A percentile compares a stretch with the other conserved stretches of the same genome.
Evolutionary conservation across 2,888 invertebrate genomes (phyloP).

Genomic region (Trichacis sp.): DNA sequence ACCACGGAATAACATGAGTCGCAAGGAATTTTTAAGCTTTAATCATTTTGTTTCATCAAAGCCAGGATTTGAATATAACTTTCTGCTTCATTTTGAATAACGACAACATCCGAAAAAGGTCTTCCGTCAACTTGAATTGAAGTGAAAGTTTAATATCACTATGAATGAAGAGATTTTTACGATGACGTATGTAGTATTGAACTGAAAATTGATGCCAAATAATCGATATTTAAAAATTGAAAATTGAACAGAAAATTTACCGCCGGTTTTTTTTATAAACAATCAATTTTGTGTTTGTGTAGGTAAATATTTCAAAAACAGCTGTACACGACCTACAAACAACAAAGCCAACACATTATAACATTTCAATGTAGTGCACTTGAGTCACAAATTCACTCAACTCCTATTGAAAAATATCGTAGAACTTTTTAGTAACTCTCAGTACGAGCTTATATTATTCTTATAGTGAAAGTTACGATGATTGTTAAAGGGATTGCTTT

Average conservation of each 20-base stretch:
- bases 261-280: slow-evolving; percentile 48
- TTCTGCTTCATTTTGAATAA: slow-evolving; percentile 48
- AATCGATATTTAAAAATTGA: too few relatives aligned
- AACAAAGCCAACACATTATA: too few relatives aligned
- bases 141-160: slow-evolving; percentile 55
- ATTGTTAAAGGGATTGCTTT: too few relatives aligned
- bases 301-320: slow-evolving; percentile 33
- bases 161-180: slow-evolving; percentile 49
- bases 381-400: too few relatives aligned
- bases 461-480: too few relatives aligned
- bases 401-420: too few relatives aligned
- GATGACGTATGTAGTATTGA: slow-evolving; percentile 53
- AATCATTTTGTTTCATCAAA: slow-evolving; percentile 38
- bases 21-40: slow-evolving; percentile 36
- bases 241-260: too few relatives aligned
- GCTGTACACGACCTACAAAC: too few relatives aligned
- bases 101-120: slow-evolving; percentile 52
- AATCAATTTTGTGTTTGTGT: slow-evolving; percentile 49
- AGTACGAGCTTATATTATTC: too few relatives aligned
- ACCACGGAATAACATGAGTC: slow-evolving; percentile 58
- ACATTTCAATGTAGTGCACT: too few relatives aligned
- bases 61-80: slow-evolving; percentile 51
- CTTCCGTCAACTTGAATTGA: slow-evolving; percentile 48
- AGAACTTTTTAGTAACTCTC: too few relatives aligned
- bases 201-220: too few relatives aligned